Percentiles rank a stretch among this genome's conserved stretches.
Conservation (phyloP, 2,113 vertebrate genomes). For the Suncus etruscus region DNA sequence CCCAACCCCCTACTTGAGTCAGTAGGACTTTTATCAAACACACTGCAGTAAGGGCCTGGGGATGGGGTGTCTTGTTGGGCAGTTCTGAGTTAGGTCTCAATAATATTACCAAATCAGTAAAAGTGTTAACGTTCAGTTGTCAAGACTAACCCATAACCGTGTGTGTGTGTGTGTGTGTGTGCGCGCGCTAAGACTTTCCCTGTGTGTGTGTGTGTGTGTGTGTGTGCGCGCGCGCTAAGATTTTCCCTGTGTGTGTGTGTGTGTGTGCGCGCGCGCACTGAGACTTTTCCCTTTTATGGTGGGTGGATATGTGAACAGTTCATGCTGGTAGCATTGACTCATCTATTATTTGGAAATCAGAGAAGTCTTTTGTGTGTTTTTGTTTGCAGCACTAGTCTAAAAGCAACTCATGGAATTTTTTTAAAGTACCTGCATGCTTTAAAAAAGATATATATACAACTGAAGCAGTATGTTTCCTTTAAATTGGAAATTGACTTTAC, state of each 20-base stretch:
- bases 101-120: not conserved
- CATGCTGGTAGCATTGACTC: constrained; percentile 20
- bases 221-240: no score
- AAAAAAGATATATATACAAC: not conserved
- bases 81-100: constrained; percentile 24
- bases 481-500: not conserved
- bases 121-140: constrained; percentile 5
- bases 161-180: no score
- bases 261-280: no score
- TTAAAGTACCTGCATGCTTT: not conserved
- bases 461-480: not conserved
- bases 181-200: no score
- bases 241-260: no score
- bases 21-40: not conserved
- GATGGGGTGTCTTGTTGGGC: not conserved
- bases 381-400: not conserved
- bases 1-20: not conserved
- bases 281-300: constrained; percentile 15
- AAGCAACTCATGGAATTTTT: not conserved
- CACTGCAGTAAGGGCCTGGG: not conserved
- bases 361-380: not conserved
- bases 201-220: no score
- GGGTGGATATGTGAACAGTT: not conserved
- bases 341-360: not conserved
- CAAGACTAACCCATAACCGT: not conserved